Percentiles rank a stretch among this genome's conserved stretches.
phyloP scores from a whole-genome alignment of 2,888 invertebrate genomes.

The Cyaniris semiargus region DNA sequence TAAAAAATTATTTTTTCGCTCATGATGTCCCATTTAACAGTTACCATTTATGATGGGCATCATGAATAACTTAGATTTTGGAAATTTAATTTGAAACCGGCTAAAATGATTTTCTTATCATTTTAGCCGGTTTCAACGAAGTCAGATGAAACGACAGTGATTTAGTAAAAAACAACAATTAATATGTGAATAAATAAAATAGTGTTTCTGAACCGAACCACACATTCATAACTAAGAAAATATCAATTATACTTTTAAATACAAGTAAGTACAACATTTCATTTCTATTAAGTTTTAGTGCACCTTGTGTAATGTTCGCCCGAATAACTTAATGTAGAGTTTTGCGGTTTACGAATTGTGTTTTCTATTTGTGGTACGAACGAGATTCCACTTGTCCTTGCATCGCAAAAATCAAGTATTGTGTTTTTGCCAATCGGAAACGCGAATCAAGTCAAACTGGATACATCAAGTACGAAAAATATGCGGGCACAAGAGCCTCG shows the following conservation, averaged over 20 bases:
- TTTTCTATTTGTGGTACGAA: not conserved
- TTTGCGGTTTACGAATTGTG: not conserved
- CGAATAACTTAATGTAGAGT: not conserved
- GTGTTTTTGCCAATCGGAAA: not conserved
- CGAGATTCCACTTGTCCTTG: not conserved
- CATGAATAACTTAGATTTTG: no score
- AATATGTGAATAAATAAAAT: no score
- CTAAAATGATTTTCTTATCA: no score
- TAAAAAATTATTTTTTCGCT: no score
- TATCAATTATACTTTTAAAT: not conserved
- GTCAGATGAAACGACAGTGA: no score
- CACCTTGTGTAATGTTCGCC: not conserved
- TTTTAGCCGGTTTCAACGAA: no score
- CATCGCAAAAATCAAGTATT: not conserved
- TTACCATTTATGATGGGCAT: no score
- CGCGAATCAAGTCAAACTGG: conserved; percentile 13
- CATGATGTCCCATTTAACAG: no score
- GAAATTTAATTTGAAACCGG: no score
- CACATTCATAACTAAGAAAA: no score
- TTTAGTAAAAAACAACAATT: no score
- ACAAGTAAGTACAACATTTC: not conserved
- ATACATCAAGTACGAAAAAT: conserved; percentile 34
- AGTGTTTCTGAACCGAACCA: no score
- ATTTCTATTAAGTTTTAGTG: not conserved
- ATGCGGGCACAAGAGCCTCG: conserved; percentile 37